phyloP scores from a whole-genome alignment of 2,113 vertebrate genomes.

The Acanthisitta chloris region DNA sequence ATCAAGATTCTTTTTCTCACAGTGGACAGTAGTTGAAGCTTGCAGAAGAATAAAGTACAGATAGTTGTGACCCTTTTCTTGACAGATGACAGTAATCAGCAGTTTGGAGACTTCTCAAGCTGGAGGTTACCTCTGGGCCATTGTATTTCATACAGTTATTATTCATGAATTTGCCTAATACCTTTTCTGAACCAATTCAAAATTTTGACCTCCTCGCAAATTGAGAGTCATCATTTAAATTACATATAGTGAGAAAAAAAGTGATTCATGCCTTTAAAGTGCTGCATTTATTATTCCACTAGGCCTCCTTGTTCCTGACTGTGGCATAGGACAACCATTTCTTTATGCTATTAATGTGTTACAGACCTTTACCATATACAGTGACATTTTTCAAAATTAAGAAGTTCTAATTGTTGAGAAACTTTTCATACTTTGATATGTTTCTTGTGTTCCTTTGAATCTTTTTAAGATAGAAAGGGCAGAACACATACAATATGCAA shows the following conservation, averaged over 20 bases:
- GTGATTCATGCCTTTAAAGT: background rate
- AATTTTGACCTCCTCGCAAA: slow-evolving; percentile 16
- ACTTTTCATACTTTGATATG: background rate
- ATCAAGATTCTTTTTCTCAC: background rate
- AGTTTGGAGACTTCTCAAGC: background rate
- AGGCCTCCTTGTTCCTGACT: background rate
- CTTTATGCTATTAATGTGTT: background rate
- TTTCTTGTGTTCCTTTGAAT: background rate
- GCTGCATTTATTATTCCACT: background rate
- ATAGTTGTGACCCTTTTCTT: background rate
- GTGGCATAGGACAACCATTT: background rate
- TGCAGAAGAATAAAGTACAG: background rate
- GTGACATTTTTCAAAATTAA: background rate
- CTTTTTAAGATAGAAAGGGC: background rate
- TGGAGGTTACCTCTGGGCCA: background rate
- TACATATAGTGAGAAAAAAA: background rate
- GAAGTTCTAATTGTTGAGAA: background rate
- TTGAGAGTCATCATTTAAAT: slow-evolving; percentile 16
- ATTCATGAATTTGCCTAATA: slow-evolving; percentile 16
- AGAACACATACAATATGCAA: background rate
- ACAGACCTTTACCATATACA: background rate
- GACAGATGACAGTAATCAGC: slow-evolving; percentile 11
- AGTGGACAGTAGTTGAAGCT: background rate
- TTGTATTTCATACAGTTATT: background rate
- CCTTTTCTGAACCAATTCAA: slow-evolving; percentile 12